A percentile compares a stretch with the other conserved stretches of the same genome.
Conservation (phyloP, 2,888 invertebrate genomes). For the Morinoia aosen region DNA sequence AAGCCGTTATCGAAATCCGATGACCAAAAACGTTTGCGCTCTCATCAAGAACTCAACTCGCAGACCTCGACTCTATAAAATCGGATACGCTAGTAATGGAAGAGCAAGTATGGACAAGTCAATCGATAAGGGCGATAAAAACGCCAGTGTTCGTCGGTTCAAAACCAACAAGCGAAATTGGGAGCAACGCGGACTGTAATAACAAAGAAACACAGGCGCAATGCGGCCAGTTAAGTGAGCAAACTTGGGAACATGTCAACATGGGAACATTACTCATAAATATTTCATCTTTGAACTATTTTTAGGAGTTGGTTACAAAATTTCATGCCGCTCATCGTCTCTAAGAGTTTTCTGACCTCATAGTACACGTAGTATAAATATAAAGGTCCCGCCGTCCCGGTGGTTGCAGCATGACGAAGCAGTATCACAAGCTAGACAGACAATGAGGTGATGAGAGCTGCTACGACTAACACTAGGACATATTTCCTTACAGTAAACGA, state of each 20-base stretch:
- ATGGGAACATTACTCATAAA: background rate
- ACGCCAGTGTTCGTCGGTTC: background rate
- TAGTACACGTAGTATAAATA: background rate
- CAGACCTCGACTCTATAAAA: background rate
- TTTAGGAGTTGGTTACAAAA: background rate
- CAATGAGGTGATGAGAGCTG: background rate
- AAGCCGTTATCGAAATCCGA: background rate
- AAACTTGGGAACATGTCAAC: background rate
- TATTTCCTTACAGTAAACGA: background rate
- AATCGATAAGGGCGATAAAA: slow-evolving; percentile 12
- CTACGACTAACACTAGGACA: background rate
- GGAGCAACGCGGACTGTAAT: background rate
- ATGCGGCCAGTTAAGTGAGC: background rate
- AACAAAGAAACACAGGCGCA: background rate
- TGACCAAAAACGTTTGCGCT: background rate
- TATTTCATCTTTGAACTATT: background rate
- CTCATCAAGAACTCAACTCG: background rate
- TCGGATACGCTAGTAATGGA: background rate
- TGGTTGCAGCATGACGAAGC: background rate
- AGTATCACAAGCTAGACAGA: background rate
- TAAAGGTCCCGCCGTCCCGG: background rate
- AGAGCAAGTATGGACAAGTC: slow-evolving; percentile 3
- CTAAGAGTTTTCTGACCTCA: background rate
- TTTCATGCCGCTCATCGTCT: background rate
- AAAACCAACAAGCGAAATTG: background rate